A percentile compares a stretch with the other conserved stretches of the same genome.
These are phyloP conservation scores for Microtus richardsoni DNA, from an alignment of 2,113 vertebrate species.

Conservation along the genomic window DNA sequence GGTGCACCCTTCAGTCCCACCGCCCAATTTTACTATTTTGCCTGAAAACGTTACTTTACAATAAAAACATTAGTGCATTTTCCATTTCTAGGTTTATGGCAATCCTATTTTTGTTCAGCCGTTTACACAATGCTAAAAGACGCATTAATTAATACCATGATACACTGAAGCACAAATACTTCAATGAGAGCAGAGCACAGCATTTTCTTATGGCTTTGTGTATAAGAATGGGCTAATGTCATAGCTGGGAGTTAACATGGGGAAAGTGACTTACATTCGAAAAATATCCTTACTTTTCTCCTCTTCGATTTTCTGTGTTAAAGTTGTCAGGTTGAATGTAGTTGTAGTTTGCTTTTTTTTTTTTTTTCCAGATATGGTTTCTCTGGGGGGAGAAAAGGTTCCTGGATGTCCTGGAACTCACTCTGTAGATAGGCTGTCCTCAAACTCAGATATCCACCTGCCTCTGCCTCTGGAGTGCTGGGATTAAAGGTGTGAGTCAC, in stretches of 20 bases:
- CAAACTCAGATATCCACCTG: no score
- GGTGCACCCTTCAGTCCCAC: not conserved
- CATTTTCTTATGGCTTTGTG: not conserved
- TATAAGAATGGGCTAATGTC: not conserved
- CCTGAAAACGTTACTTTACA: not conserved
- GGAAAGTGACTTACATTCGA: not conserved
- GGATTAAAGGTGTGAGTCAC: not conserved
- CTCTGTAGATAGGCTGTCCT: no score
- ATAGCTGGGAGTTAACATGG: not conserved
- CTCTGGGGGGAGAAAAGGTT: no score
- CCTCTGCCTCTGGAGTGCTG: not conserved
- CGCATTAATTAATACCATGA: not conserved
- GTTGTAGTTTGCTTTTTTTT: not conserved
- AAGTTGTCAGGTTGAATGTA: not conserved
- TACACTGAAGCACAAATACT: not conserved
- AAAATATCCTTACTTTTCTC: not conserved
- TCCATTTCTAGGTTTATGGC: not conserved
- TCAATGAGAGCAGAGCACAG: not conserved
- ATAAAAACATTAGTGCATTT: not conserved
- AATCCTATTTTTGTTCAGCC: not conserved
- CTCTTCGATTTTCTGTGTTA: not conserved
- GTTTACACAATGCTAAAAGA: not conserved
- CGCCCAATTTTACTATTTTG: slow-evolving; percentile 29
- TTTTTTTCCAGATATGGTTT: not conserved
- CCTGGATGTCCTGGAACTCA: no score